Evolutionary conservation across 1,140 invertebrate genomes (phyloP), one percentile per base, ranked within the genome.

Genomic region (Ceratitis capitata): DNA sequence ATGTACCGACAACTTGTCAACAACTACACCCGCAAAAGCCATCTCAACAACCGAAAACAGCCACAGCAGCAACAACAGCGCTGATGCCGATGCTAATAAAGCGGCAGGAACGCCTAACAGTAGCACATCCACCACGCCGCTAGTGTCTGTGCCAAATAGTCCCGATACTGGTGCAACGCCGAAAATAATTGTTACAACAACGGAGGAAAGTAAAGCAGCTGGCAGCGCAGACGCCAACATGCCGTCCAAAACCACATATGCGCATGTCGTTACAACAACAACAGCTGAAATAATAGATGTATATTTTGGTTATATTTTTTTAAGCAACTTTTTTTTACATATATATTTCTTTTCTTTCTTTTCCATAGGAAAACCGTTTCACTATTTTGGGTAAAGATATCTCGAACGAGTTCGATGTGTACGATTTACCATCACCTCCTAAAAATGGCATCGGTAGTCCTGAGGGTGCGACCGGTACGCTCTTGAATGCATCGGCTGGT

Each of bases 231-330:
- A 47, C 19, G 32, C 26, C 5, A 82, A 16, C 35, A 86, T 85
- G 86, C 84, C 86, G 19, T 45, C 84, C 39, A 86, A 86, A 85
- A 82, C 84, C 16, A 39, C 84, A 10, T 83, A 53, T 42, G 78
- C 84, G 69, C 39, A 39, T 47, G 84, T 86, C 42, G 61, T 61
- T 19, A 86, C 85, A 16, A 86, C 85, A 39, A 86, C 86, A 58
- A 85, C 84, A 9, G 86, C 86, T 10, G 84, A 86, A 85, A 86
- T 86, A 45, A 86, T 86, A 39, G 85, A 86, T 53, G 85, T 86
- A 86, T 84, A 32, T 6, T 58, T 14, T 19, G 9, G 9, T n/a
- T n/a, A n/a, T n/a, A n/a, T n/a, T n/a, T n/a, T n/a, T n/a, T n/a
- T n/a, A n/a, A n/a, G n/a, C n/a, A n/a, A 14, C 7, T 47, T 47